Base-by-base conservation (phyloP, 2,888 invertebrate genomes). In the Operophtera brumata region DNA sequence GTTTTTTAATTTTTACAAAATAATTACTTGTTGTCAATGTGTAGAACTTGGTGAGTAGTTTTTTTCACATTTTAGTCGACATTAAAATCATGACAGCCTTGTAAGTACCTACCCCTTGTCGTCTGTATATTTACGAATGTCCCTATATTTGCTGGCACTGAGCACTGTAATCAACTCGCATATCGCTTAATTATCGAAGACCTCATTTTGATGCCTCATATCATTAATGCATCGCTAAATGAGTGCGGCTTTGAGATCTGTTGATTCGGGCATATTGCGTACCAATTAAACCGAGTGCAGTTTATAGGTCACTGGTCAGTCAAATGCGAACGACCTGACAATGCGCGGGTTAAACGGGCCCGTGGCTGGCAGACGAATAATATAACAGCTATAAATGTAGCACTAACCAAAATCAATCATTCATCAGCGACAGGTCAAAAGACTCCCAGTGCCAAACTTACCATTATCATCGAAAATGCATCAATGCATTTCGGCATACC, bases 161-260 rank as follows among this genome's bases (percentile, higher is more conserved):
- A 20, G 20, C 20, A n/a, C n/a, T n/a, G n/a, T 20, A 20, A 2
- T 20, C 20, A 20, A 20, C 20, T 20, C 20, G 20, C 20, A 4
- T 4, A 20, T 4, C 20, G 20, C 20, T 4, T 3, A 30, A 30
- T 9, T 6, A 49, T 20, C 35, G 12, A 45, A 62, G n/a, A 60
- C 66, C 51, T 52, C 51, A 67, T 72, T 57, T 66, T 65, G 55
- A 64, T 57, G 60, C 51, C 53, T 54, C 61, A 52, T 54, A 61
- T 62, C 60, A 52, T 34, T 50, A 71, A 76, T 76, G 77, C 77
- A 75, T 77, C 75, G 74, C 70, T 80, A 48, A n/a, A 48, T 51
- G 78, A 77, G 78, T 70, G 75, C 68, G 78, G 83, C 83, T 83
- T 84, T 84, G 82, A 71, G 77, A 80, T 73, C 84, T 76, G 77